These are phyloP conservation scores for Cryptoleucopteryx plumbea DNA, from an alignment of 2,113 vertebrate genomes.

Conservation along the genomic window DNA sequence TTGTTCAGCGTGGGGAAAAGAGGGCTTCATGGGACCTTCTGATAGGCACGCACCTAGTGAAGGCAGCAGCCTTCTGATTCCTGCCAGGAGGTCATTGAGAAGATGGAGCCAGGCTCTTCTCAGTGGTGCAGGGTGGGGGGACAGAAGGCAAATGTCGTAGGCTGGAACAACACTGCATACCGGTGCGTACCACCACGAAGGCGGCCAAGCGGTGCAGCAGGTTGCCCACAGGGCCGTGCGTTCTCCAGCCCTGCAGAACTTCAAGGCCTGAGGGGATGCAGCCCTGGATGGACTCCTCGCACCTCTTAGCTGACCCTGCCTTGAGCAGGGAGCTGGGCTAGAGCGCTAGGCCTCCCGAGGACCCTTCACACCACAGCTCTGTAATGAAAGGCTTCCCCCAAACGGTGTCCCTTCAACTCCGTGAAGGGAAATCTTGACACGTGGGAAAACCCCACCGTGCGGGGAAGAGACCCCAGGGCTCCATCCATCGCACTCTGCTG, in stretches of 20 bases:
- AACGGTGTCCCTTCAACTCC: accelerated
- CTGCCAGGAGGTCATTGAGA: accelerated
- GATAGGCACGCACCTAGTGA: background rate
- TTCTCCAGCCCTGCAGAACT: background rate
- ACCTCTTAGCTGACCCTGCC: background rate
- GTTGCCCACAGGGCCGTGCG: background rate
- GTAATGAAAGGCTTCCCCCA: background rate
- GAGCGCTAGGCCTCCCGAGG: accelerated
- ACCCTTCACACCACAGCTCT: background rate
- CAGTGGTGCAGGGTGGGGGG: no score
- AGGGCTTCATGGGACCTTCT: background rate
- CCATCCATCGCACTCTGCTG: background rate
- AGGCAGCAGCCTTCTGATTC: background rate
- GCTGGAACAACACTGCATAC: background rate
- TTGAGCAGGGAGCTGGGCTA: no score
- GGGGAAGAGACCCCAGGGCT: background rate
- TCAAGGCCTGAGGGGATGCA: background rate
- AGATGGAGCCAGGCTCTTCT: background rate
- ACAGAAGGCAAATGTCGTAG: background rate
- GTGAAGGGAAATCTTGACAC: accelerated
- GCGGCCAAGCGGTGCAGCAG: background rate
- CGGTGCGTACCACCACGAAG: no score
- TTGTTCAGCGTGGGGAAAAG: background rate
- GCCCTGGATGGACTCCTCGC: background rate
- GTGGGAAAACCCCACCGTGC: no score